Evolutionary conservation across 2,888 invertebrate species (phyloP), one percentile per base, ranked within the genome.

Genomic region (Tinea semifulvella): DNA sequence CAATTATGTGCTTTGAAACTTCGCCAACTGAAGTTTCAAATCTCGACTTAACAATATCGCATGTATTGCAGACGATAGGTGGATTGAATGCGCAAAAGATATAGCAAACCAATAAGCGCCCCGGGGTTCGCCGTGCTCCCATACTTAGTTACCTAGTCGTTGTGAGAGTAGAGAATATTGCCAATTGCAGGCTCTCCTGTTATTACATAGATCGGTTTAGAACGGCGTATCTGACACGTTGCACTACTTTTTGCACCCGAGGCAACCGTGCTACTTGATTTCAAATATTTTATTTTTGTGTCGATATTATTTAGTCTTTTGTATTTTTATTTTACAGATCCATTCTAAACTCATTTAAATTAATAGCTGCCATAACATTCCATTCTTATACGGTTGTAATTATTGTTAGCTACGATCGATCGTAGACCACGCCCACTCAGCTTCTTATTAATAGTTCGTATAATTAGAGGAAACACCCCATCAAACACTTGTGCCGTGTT

Each of bases 381-480:
- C 13, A 22, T 40, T 40, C 19, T 18, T 18, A 38, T 38, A 38
- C 16, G 10, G n/a, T 11, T 2, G 3, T 13, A 5, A 11, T 40
- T 19, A 40, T 40, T n/a, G 20, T 40, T 40, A 22, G 22, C 57
- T 59, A 60, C 60, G 63, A 68, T 68, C 65, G 65, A 70, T 74
- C 73, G 68, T 71, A 51, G 55, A 55, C 52, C 56, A 58, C 56
- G 52, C 50, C 52, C 49, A 48, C 49, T 45, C 45, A 55, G 56
- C 56, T 55, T 65, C 65, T 69, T 76, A 76, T 76, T 77, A 79
- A 77, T 77, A 75, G 74, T 60, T 62, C 66, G 64, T 69, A 68
- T 77, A 79, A 80, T 79, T 76, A 75, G 67, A 79, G 77, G 79
- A 79, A 77, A 68, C 68, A 71, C 67, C 68, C 69, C 68, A 75